Evolutionary conservation across 1,140 invertebrate species (phyloP).

Genomic region (Drosophila bifasciata): DNA sequence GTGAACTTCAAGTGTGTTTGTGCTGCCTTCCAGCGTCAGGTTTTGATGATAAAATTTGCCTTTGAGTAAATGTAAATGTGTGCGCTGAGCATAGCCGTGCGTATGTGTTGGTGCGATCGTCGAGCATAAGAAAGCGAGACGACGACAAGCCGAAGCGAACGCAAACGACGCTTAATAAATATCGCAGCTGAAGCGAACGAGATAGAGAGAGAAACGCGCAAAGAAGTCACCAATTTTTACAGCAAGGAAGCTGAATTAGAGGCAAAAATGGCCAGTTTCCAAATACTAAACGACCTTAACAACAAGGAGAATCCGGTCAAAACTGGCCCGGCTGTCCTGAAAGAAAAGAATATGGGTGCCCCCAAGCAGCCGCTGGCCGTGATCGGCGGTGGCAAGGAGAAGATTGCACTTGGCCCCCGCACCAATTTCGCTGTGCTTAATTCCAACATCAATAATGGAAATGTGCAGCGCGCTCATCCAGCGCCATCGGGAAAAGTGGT

Average conservation of each 20-base stretch:
- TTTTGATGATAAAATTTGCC: conserved; percentile 59
- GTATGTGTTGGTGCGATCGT: conserved; percentile 42
- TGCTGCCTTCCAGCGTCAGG: conserved; percentile 30
- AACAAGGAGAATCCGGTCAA: conserved; percentile 85
- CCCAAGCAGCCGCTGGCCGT: conserved; percentile 62
- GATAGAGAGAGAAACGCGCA: conserved; percentile 55
- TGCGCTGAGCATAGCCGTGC: conserved; percentile 32
- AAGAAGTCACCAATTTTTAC: conserved; percentile 64
- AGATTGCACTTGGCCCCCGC: conserved; percentile 66
- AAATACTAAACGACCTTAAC: conserved; percentile 86
- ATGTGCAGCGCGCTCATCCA: conserved; percentile 57
- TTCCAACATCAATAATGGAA: conserved; percentile 78
- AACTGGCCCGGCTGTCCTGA: conserved; percentile 26
- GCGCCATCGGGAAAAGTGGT: conserved; percentile 67
- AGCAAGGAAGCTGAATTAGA: conserved; percentile 23
- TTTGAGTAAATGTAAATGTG: conserved; percentile 41
- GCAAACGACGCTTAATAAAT: conserved; percentile 36
- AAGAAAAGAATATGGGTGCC: conserved; percentile 30
- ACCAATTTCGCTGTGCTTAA: conserved; percentile 84
- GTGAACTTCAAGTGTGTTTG: conserved; percentile 53
- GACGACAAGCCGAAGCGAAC: conserved; percentile 39
- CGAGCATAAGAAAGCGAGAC: conserved; percentile 48
- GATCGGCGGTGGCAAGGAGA: conserved; percentile 46
- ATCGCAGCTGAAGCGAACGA: conserved; percentile 24
- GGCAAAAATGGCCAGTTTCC: conserved; percentile 85